A percentile compares a stretch with the other conserved stretches of the same genome.
These are phyloP conservation scores for Drosophila suzukii DNA, from an alignment of 1,140 invertebrate species.

Conservation along the genomic window DNA sequence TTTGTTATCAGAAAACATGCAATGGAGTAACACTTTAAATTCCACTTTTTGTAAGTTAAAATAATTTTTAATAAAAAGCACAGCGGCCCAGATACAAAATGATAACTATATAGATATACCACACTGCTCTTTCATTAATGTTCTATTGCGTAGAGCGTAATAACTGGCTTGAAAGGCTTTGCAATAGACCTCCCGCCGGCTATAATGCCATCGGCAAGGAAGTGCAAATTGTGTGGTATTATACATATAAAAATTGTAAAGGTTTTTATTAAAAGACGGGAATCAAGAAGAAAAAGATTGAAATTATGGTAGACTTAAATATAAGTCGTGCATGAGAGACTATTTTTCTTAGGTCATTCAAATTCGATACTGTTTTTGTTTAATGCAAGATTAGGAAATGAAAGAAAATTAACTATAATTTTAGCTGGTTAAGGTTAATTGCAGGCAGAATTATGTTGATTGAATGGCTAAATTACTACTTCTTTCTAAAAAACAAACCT, in stretches of 20 bases:
- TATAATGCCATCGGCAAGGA: conserved; percentile 27
- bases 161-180: conserved; percentile 45
- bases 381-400: neutral
- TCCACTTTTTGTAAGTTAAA: neutral
- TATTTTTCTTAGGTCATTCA: neutral
- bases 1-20: neutral
- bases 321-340: neutral
- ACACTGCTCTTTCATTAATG: conserved; percentile 58
- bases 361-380: neutral
- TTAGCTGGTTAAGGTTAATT: too few relatives aligned
- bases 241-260: conserved; percentile 6
- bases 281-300: neutral
- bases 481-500: too few relatives aligned
- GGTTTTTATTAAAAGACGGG: conserved; percentile 1
- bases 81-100: neutral
- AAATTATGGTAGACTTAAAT: neutral
- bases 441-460: too few relatives aligned
- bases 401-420: neutral
- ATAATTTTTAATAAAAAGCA: neutral
- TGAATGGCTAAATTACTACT: neutral
- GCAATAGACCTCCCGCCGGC: conserved; percentile 28
- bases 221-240: conserved; percentile 32
- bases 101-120: conserved; percentile 24
- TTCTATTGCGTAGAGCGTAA: conserved; percentile 47
- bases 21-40: neutral